phyloP scores from a whole-genome alignment of 2,113 vertebrate species.

The Ptyas mucosa region DNA sequence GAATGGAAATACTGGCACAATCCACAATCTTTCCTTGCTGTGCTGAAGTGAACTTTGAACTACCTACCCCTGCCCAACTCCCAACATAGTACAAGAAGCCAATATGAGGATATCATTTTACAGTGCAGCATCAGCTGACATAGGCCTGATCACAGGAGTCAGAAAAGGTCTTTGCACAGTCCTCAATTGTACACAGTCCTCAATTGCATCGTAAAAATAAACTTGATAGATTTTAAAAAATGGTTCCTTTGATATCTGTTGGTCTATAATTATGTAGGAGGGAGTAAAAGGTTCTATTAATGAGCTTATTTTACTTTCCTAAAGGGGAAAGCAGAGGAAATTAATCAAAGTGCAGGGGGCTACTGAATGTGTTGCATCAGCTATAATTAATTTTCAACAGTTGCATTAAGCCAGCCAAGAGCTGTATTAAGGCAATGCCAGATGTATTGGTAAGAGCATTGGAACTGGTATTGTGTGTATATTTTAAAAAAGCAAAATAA shows the following conservation, averaged over 20 bases:
- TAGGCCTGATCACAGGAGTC: neutral
- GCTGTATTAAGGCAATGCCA: neutral
- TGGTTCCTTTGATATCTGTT: neutral
- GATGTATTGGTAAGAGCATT: neutral
- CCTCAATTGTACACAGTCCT: neutral
- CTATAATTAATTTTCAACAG: neutral
- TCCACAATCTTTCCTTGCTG: neutral
- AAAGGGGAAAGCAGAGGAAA: neutral
- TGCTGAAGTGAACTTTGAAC: neutral
- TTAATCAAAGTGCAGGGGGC: neutral
- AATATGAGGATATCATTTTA: neutral
- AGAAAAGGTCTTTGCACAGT: neutral
- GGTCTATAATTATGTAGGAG: neutral
- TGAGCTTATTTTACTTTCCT: neutral
- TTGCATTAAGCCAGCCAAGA: neutral
- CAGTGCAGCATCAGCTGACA: neutral
- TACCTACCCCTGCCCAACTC: neutral
- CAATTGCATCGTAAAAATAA: neutral
- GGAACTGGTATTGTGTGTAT: neutral
- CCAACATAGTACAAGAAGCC: neutral
- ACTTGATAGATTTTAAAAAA: neutral
- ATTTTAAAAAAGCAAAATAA: neutral
- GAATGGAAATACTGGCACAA: neutral
- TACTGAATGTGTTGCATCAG: neutral
- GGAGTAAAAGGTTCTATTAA: neutral